A percentile compares a stretch with the other conserved stretches of the same genome.
Conservation (phyloP, 2,113 vertebrate genomes). For the Chinchilla lanigera region DNA sequence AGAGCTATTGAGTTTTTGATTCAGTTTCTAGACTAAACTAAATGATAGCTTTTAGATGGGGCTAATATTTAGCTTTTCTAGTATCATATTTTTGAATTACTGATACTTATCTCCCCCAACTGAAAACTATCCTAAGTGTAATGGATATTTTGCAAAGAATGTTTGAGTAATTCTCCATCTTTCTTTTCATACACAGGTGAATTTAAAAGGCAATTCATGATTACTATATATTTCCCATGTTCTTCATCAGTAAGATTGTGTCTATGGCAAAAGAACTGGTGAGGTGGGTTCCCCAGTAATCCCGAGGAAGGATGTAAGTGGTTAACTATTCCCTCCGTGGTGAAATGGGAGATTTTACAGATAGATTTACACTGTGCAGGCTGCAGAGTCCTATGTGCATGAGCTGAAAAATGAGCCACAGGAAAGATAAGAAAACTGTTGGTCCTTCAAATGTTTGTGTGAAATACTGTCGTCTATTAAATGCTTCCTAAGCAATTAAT, state of each 20-base stretch:
- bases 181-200: neutral
- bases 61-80: neutral
- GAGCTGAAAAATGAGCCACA: neutral
- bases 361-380: neutral
- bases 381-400: neutral
- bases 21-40: neutral
- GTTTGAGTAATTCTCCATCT: neutral
- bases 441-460: neutral
- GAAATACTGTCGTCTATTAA: neutral
- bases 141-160: constrained; percentile 30
- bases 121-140: neutral
- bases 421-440: neutral
- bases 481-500: neutral
- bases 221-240: neutral
- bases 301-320: neutral
- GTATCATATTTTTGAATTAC: neutral
- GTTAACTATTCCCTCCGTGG: constrained; percentile 1
- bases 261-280: neutral
- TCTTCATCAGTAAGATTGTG: neutral
- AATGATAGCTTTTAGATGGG: neutral
- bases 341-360: neutral
- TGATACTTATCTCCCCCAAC: neutral
- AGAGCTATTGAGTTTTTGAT: neutral
- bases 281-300: neutral
- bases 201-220: neutral